These are phyloP conservation scores for Brachymystax lenok DNA, from an alignment of 2,797 vertebrate species.

Conservation along the genomic window DNA sequence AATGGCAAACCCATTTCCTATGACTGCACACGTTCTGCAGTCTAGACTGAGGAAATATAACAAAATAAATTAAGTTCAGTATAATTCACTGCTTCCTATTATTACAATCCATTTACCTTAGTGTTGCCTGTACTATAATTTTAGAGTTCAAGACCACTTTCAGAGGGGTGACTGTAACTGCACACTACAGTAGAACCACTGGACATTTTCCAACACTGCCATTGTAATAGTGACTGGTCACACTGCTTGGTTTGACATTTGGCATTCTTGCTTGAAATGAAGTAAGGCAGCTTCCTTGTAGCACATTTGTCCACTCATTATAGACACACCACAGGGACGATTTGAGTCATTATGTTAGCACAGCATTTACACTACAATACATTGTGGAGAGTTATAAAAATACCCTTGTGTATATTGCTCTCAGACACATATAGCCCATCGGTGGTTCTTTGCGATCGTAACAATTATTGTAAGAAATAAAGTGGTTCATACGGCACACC, in stretches of 20 bases:
- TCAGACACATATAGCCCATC: no score
- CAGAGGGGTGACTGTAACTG: background rate
- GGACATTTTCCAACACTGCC: background rate
- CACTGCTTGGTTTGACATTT: background rate
- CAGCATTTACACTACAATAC: no score
- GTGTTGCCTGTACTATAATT: background rate
- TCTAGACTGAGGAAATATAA: conserved; percentile 59
- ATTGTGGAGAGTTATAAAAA: no score
- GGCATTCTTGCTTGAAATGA: no score
- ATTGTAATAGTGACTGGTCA: background rate
- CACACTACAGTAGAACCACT: background rate
- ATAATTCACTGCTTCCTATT: background rate
- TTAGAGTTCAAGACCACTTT: background rate
- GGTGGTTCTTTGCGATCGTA: no score
- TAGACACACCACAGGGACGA: no score
- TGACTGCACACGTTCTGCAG: conserved; percentile 77
- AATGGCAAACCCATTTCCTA: conserved; percentile 79
- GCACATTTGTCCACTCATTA: no score
- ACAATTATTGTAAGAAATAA: no score
- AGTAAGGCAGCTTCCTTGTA: no score
- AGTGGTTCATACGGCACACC: no score
- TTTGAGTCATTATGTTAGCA: no score
- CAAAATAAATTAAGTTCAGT: background rate
- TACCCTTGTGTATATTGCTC: no score
- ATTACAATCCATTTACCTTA: background rate